Evolutionary conservation across 2,888 invertebrate genomes (phyloP), one percentile per base, ranked within the genome.

Genomic region (Lomographa bimaculata): DNA sequence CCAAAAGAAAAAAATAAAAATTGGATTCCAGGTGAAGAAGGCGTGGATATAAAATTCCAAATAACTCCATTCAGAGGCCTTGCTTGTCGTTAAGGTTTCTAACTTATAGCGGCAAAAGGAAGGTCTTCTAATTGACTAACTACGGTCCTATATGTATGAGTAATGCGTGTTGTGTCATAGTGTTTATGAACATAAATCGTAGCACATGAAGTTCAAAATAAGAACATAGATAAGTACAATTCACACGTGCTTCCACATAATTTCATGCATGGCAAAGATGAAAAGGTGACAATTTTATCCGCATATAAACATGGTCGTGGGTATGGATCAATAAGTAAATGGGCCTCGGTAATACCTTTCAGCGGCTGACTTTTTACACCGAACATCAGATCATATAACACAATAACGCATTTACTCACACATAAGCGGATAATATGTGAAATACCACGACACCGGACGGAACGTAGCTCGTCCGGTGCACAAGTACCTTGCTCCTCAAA

Each of bases 401-500:
- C 87, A 87, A 85, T 83, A 77, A 80, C 87, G 87, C 89, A 78
- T 81, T 86, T 84, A 89, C 89, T 89, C 87, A 86, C 87, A 89
- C 89, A 89, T 85, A 87, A 86, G 86, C 85, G 74, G 74, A 75
- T 71, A 72, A 75, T 70, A 73, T 75, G 72, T 67, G 71, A 77
- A 80, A 78, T 73, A 77, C 73, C 76, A 71, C 68, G 76, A 70
- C 78, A 84, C 83, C 81, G 80, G 79, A 78, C 72, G 64, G 63
- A 66, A 70, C 67, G 67, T 72, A 66, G 67, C 58, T 61, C 67
- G 71, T 79, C 78, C 79, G 74, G 72, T 69, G 76, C 71, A 67
- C 77, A 79, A 85, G 91, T 93, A 93, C 93, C 93, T 93, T 93
- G 93, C 90, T 92, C 92, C 89, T 93, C 93, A 92, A 93, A 93